Conservation (phyloP, 2,888 invertebrate genomes). For the Sphecodes monilicornis region DNA sequence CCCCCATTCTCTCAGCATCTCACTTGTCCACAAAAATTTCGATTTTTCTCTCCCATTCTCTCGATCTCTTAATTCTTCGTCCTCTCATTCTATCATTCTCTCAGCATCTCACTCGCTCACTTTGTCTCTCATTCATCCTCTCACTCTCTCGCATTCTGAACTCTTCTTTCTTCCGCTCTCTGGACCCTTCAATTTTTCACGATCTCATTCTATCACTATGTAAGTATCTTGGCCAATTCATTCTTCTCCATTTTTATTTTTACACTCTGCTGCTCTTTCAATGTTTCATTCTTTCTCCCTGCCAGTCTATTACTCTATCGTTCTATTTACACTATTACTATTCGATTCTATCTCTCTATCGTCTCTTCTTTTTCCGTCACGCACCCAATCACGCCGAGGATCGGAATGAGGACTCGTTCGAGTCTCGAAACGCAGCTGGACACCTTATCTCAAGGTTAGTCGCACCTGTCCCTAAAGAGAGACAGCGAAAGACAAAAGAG, state of each 20-base stretch:
- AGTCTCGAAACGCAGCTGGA: constrained; percentile 60
- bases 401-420: constrained; percentile 42
- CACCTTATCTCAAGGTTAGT: constrained; percentile 61
- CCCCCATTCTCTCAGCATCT: background rate
- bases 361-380: constrained; percentile 28
- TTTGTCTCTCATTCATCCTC: no score
- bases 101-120: no score
- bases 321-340: background rate
- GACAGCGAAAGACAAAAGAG: background rate
- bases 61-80: no score
- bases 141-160: no score
- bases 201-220: no score
- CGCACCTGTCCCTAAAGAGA: constrained; percentile 60
- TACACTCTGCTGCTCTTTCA: background rate
- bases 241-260: no score
- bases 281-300: background rate
- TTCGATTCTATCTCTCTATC: background rate
- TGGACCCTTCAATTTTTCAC: no score
- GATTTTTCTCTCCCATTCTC: no score
- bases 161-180: no score
- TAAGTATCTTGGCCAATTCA: no score
- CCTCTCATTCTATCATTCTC: no score
- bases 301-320: background rate
- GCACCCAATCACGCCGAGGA: constrained; percentile 36
- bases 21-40: no score